Evolutionary conservation across 2,888 invertebrate genomes (phyloP).

Genomic region (Cistogaster globosa): DNA sequence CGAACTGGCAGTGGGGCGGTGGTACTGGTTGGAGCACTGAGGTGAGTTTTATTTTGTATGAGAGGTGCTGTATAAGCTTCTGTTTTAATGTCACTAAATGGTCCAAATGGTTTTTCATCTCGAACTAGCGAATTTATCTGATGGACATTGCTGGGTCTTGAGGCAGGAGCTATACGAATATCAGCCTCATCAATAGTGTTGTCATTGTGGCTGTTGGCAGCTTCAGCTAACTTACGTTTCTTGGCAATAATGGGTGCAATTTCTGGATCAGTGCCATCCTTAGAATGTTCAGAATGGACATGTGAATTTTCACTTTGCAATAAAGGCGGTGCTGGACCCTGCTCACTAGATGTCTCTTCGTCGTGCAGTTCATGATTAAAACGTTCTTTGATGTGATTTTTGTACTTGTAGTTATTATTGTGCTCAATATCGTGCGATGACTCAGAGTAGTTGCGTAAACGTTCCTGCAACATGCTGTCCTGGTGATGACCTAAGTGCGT

Average conservation of each 20-base stretch:
- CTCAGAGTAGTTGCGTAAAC: constrained; percentile 82
- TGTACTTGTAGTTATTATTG: constrained; percentile 92
- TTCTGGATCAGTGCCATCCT: constrained; percentile 81
- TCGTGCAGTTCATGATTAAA: constrained; percentile 86
- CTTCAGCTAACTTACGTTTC: constrained; percentile 80
- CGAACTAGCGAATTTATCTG: constrained; percentile 54
- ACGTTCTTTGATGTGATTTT: constrained; percentile 95
- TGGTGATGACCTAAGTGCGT: constrained; percentile 76
- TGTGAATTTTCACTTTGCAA: constrained; percentile 81
- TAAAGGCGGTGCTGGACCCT: constrained; percentile 77
- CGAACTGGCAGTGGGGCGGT: constrained; percentile 74
- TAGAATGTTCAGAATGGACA: constrained; percentile 81
- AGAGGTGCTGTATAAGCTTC: constrained; percentile 69
- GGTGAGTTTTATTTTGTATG: constrained; percentile 63
- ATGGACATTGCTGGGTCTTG: constrained; percentile 66
- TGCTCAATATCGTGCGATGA: constrained; percentile 83
- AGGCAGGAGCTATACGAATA: constrained; percentile 66
- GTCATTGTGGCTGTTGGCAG: constrained; percentile 67
- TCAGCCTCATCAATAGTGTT: constrained; percentile 66
- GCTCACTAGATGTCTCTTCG: constrained; percentile 83
- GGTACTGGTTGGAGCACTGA: constrained; percentile 70
- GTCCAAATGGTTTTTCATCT: constrained; percentile 77
- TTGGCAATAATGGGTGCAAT: constrained; percentile 81
- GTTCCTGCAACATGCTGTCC: constrained; percentile 78
- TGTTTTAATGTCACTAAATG: constrained; percentile 80